Evolutionary conservation across 2,113 vertebrate species (phyloP).

Genomic region (Harpagus bidentatus): DNA sequence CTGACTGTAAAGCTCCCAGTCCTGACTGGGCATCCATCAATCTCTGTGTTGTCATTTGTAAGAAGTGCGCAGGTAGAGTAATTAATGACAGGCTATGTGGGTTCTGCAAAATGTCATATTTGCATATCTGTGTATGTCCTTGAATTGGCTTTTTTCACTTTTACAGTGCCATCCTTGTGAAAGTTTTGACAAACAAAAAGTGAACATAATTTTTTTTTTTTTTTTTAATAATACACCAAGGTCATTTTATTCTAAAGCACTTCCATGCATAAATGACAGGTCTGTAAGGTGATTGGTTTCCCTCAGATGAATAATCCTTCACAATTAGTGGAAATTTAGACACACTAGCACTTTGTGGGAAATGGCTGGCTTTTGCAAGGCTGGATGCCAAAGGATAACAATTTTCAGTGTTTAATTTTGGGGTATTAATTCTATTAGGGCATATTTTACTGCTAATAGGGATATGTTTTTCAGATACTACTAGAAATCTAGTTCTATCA

Average conservation of each 20-base stretch:
- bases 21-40: slow-evolving; percentile 99
- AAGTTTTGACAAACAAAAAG: slow-evolving; percentile 5
- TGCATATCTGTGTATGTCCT: not conserved
- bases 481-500: not conserved
- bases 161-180: not conserved
- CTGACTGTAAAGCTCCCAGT: slow-evolving; percentile 84
- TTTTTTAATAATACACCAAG: not conserved
- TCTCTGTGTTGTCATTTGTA: slow-evolving; percentile 95
- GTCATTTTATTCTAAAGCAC: not conserved
- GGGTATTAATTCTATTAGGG: not conserved
- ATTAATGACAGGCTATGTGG: slow-evolving; percentile 27
- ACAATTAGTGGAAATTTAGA: not conserved
- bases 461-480: not conserved
- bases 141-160: not conserved
- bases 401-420: not conserved
- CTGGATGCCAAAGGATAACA: not conserved
- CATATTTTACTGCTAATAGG: not conserved
- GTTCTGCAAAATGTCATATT: not conserved
- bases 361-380: not conserved
- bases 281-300: not conserved
- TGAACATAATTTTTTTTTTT: not conserved
- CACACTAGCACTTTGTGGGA: not conserved
- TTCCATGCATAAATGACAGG: not conserved
- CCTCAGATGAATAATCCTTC: not conserved
- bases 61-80: slow-evolving; percentile 92